Evolutionary conservation across 2,888 invertebrate species (phyloP), one percentile per base, ranked within the genome.

Genomic region (Ditula angustiorana): DNA sequence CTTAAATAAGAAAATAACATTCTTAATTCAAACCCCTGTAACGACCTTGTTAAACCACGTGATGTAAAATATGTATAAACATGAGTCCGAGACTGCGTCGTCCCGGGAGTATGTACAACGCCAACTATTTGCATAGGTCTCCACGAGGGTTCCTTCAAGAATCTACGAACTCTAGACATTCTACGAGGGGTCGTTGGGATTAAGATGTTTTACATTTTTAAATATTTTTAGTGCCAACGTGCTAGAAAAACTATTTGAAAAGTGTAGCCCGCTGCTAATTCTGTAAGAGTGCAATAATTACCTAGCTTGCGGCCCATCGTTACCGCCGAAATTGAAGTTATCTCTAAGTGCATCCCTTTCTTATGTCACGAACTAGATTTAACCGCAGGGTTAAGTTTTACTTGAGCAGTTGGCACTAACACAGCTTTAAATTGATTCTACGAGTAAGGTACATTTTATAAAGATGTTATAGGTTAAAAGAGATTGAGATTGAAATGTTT

Each of bases 21-120:
- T 50, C 30, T 10, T 50, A 50, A 19, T 50, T 50, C 30, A n/a
- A 30, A 19, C 19, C 21, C 50, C 28, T 50, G 50, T 19, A 30
- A 21, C 50, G 50, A 50, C 30, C 30, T 50, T 50, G 50, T 30
- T 19, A 11, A 28, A n/a, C 56, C 30, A 41, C 58, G 46, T 52
- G 52, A 33, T 53, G 53, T 64, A 53, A 59, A 53, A 64, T 59
- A 64, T 64, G 58, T 58, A 64, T 64, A 46, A 59, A 59, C 35
- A 53, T 47, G 46, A 47, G 46, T 24, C 58, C 4, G 52, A 23
- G 35, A n/a, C n/a, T n/a, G n/a, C n/a, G 19, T 19, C 33, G 21
- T 24, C 55, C 56, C 52, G 5, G 26, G 35, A 19, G 26, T 30
- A 33, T 53, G 28, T 33, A 52, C 35, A 53, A 46, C 64, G 50